Base-by-base conservation (phyloP, 2,797 vertebrate genomes). In the Orestias chungarensis region DNA sequence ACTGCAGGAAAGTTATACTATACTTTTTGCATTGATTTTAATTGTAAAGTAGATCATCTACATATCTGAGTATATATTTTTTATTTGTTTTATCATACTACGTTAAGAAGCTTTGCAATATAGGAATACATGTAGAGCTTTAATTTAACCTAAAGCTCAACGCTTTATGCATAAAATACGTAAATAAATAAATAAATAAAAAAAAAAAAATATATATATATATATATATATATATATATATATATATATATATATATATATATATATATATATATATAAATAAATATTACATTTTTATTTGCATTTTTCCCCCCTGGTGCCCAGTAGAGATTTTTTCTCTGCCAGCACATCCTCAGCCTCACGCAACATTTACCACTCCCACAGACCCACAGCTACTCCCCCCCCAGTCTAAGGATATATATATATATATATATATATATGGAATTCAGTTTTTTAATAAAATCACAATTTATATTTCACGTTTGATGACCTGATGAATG, bases 271-370 rank as follows among this genome's bases (percentile, higher is more conserved):
- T n/a, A n/a, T n/a, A n/a, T n/a, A n/a, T n/a, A n/a, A n/a, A n/a
- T n/a, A n/a, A n/a, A n/a, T n/a, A n/a, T n/a, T n/a, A n/a, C n/a
- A n/a, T n/a, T n/a, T n/a, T n/a, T n/a, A n/a, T n/a, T n/a, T n/a
- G n/a, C n/a, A n/a, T n/a, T n/a, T n/a, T n/a, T n/a, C n/a, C n/a
- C 89, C 83, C 88, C 90, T 0, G 20, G 79, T 77, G 90, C 88
- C 86, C 84, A 78, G 73, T 80, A 92, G 75, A 69, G 85, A 93
- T 93, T 93, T 91, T 79, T 52, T 12, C 15, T 92, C 71, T 52
- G 76, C 79, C 70, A 54, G 81, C 50, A 88, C 90, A 88, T 92
- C 89, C 88, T 88, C 81, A 82, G 87, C 92, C 91, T 76, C 31
- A 11, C 89, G 92, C 89, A 47, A 66, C n/a, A 7, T 72, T 83